Conservation (phyloP, 2,888 invertebrate genomes). For the Eupithecia vulgata region DNA sequence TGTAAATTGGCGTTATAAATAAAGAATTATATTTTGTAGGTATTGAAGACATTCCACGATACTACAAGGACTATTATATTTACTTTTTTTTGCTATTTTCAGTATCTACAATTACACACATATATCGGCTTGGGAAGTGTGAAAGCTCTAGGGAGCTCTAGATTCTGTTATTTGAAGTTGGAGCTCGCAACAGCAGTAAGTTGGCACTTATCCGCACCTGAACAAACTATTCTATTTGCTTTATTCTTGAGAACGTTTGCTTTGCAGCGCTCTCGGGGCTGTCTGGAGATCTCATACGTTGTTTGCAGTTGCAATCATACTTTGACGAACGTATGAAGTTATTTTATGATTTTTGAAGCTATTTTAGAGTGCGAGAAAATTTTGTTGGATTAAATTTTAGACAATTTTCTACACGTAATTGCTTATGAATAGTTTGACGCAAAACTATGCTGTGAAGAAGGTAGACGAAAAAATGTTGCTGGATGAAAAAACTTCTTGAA, state of each 20-base stretch:
- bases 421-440: background rate
- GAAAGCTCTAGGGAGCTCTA: background rate
- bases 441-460: slow-evolving; percentile 2
- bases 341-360: slow-evolving; percentile 26
- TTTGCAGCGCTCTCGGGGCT: slow-evolving; percentile 38
- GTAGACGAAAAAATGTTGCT: background rate
- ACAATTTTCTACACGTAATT: background rate
- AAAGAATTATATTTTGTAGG: too few species aligned
- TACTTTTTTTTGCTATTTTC: background rate
- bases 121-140: background rate
- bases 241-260: slow-evolving; percentile 42
- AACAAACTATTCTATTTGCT: slow-evolving; percentile 55
- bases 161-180: slow-evolving; percentile 26
- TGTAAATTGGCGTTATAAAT: too few species aligned
- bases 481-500: background rate
- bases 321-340: slow-evolving; percentile 26
- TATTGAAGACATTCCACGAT: too few species aligned
- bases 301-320: slow-evolving; percentile 33
- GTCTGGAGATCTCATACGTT: slow-evolving; percentile 37
- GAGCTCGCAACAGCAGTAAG: slow-evolving; percentile 47
- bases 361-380: slow-evolving; percentile 4
- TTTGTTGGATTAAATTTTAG: background rate
- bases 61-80: background rate
- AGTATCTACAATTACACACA: background rate
- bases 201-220: slow-evolving; percentile 58